phyloP scores from a whole-genome alignment of 37 sponge, comb jelly and placozoan genomes.

The Chondrosia reniformis region DNA sequence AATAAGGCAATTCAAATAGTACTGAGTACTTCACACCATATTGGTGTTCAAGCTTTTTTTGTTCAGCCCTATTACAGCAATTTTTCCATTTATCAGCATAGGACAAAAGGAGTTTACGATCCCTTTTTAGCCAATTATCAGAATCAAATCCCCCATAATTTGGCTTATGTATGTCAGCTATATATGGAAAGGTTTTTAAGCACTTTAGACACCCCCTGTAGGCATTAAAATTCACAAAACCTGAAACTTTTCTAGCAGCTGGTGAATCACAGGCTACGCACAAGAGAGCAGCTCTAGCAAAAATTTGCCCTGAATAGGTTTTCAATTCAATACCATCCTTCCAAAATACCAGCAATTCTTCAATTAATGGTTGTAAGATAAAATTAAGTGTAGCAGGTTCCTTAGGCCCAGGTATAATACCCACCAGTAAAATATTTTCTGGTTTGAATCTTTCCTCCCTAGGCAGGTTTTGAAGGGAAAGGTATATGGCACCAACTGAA shows the following conservation, averaged over 20 bases:
- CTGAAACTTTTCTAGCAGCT: constrained; percentile 36
- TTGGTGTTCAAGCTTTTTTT: neutral
- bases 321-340: constrained; percentile 17
- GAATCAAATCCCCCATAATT: constrained; percentile 46
- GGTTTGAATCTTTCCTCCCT: constrained; percentile 14
- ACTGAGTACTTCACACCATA: constrained; percentile 36
- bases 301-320: neutral
- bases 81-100: neutral
- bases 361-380: constrained; percentile 28
- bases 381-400: constrained; percentile 33
- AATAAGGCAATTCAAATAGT: constrained; percentile 28
- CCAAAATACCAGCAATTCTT: constrained; percentile 26
- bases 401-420: constrained; percentile 49
- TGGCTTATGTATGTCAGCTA: neutral
- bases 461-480: constrained; percentile 39
- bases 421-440: constrained; percentile 42
- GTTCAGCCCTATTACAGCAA: constrained; percentile 7
- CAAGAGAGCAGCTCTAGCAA: constrained; percentile 20
- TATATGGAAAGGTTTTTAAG: constrained; percentile 32
- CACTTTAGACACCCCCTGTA: constrained; percentile 50
- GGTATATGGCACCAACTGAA: constrained; percentile 49
- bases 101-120: neutral
- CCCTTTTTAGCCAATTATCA: constrained; percentile 20
- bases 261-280: constrained; percentile 40
- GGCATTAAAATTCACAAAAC: constrained; percentile 41